Evolutionary conservation across 2,797 vertebrate species (phyloP).

Genomic region (Ispidina lecontei): DNA sequence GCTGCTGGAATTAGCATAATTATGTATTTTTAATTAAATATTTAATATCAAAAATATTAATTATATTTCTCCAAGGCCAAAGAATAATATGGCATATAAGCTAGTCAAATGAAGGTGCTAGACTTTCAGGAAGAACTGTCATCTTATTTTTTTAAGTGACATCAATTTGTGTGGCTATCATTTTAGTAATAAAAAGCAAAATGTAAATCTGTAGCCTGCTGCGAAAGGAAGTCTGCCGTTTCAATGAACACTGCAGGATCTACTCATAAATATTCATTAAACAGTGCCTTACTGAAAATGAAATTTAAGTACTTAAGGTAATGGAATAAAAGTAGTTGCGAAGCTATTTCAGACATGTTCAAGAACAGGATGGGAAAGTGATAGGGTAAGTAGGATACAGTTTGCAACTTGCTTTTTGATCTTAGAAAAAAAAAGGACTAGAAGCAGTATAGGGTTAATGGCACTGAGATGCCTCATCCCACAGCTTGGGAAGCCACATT

Average conservation of each 20-base stretch:
- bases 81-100: neutral
- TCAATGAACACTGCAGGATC: constrained; percentile 74
- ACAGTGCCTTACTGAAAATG: constrained; percentile 76
- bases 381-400: neutral
- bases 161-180: constrained; percentile 78
- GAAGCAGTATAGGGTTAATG: constrained; percentile 10
- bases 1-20: constrained; percentile 37
- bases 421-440: neutral
- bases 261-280: constrained; percentile 85
- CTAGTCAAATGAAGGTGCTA: constrained; percentile 50
- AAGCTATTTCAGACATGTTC: constrained; percentile 58
- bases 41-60: constrained; percentile 54
- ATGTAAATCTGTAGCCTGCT: constrained; percentile 77
- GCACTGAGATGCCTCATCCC: neutral
- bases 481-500: neutral
- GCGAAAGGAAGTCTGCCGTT: constrained; percentile 74
- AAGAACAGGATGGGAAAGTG: constrained; percentile 30
- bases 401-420: neutral
- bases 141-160: constrained; percentile 72
- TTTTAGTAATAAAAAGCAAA: constrained; percentile 78
- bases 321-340: constrained; percentile 74
- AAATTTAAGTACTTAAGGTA: constrained; percentile 81
- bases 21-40: constrained; percentile 50
- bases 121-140: constrained; percentile 54
- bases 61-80: constrained; percentile 1